These are phyloP conservation scores for Rhodinocichla rosea DNA, from an alignment of 2,113 vertebrate genomes.

Conservation along the genomic window DNA sequence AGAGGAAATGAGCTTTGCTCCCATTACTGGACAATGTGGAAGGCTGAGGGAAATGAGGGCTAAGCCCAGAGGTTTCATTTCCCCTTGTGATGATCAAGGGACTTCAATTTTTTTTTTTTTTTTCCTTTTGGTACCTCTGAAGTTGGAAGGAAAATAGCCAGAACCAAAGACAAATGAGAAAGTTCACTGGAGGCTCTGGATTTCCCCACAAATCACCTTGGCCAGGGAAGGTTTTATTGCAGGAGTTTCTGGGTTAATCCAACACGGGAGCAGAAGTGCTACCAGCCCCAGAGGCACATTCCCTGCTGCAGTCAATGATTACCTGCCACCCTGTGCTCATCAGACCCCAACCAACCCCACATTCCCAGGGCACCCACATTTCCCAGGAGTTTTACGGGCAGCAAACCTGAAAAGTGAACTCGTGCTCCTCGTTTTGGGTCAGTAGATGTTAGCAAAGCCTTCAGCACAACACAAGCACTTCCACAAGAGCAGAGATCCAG, in stretches of 20 bases:
- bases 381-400: not conserved
- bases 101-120: not conserved
- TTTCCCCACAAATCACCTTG: constrained; percentile 45
- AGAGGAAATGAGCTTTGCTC: constrained; percentile 70
- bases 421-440: not conserved
- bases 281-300: not conserved
- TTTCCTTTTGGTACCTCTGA: constrained; percentile 8
- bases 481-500: not conserved
- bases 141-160: not conserved
- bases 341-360: not conserved
- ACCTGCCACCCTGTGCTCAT: not conserved
- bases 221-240: constrained; percentile 31
- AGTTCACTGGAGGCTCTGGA: not conserved
- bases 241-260: constrained; percentile 46
- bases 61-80: constrained; percentile 56
- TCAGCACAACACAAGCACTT: not conserved
- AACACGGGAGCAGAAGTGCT: not conserved
- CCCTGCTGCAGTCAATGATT: not conserved
- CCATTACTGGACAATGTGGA: constrained; percentile 39
- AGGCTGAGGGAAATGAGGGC: constrained; percentile 65
- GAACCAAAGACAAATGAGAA: constrained; percentile 41
- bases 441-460: not conserved
- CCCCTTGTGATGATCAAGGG: constrained; percentile 56
- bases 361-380: not conserved
- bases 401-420: not conserved